phyloP scores from a whole-genome alignment of 2,113 vertebrate species.

The Mohoua ochrocephala region DNA sequence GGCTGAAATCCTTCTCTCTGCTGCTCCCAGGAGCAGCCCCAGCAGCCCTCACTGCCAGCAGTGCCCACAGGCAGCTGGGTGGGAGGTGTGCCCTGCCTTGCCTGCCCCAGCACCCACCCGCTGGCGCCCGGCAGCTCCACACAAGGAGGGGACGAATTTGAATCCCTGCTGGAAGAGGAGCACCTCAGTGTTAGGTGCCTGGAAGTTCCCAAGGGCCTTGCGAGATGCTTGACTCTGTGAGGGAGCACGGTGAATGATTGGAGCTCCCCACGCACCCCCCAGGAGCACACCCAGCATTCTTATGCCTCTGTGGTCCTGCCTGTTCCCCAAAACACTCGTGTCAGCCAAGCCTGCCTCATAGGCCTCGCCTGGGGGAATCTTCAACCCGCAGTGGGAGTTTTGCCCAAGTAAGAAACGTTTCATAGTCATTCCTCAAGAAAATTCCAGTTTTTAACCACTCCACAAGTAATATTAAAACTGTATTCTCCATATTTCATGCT shows the following conservation, averaged over 20 bases:
- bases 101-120: background rate
- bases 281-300: rapidly evolving
- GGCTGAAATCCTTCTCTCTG: background rate
- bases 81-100: background rate
- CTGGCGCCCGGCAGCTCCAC: background rate
- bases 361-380: background rate
- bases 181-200: background rate
- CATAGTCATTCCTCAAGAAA: background rate
- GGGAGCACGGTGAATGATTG: rapidly evolving
- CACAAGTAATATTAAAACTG: background rate
- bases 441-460: background rate
- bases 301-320: background rate
- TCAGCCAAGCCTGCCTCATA: background rate
- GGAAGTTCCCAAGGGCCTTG: background rate
- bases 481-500: background rate
- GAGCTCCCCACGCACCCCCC: background rate
- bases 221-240: background rate
- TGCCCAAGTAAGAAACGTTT: background rate
- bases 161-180: background rate
- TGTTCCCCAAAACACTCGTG: rapidly evolving
- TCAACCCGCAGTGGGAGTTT: background rate
- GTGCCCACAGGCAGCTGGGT: background rate
- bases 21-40: background rate
- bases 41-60: background rate
- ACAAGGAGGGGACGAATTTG: rapidly evolving